Conservation (phyloP, 2,888 invertebrate genomes). For the Tetranychus truncatus region DNA sequence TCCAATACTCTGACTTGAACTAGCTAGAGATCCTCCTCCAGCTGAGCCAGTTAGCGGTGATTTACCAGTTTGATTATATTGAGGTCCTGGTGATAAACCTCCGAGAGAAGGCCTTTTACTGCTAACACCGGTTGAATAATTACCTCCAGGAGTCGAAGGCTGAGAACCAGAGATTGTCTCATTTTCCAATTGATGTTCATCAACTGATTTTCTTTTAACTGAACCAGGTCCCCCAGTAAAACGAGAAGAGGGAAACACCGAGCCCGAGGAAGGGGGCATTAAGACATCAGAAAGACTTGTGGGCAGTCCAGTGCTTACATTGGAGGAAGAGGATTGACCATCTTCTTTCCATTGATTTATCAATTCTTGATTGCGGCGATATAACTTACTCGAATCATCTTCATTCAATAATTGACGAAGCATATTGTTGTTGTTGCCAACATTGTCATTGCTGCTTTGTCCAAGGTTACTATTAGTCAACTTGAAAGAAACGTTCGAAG, state of each 20-base stretch:
- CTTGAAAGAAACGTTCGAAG: neutral
- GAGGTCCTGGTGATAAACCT: neutral
- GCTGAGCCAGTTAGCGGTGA: neutral
- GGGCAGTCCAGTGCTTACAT: constrained; percentile 3
- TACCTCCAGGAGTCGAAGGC: constrained; percentile 1
- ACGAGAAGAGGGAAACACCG: neutral
- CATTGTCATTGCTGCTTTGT: neutral
- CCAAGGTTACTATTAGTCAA: neutral
- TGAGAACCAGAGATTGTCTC: constrained; percentile 6
- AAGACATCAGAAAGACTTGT: constrained; percentile 5
- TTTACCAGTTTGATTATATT: neutral
- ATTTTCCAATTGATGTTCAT: neutral
- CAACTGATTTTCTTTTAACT: constrained; percentile 10
- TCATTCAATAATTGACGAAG: constrained; percentile 33
- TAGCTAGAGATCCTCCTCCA: neutral
- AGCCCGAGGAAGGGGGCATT: neutral
- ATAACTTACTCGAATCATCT: constrained; percentile 23
- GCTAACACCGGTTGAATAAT: neutral
- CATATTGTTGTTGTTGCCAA: constrained; percentile 28
- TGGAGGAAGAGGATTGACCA: constrained; percentile 5
- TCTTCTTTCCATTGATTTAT: constrained; percentile 23
- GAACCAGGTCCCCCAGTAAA: neutral
- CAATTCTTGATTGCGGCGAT: constrained; percentile 20
- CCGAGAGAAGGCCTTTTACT: neutral
- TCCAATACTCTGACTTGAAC: constrained; percentile 3